phyloP scores from a whole-genome alignment of 1,140 invertebrate genomes.

The Nautilus pompilius region DNA sequence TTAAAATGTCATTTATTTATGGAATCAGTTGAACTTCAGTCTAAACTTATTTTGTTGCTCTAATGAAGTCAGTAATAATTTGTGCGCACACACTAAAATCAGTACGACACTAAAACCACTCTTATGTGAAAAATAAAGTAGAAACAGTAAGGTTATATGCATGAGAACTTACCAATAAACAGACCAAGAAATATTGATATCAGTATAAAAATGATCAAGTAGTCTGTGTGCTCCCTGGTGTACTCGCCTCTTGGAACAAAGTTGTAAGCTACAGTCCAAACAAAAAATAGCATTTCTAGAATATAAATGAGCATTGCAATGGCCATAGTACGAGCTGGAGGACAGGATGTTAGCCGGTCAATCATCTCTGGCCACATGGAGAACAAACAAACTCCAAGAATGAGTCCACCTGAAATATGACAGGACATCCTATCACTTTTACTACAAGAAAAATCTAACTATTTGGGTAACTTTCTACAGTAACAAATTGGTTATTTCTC shows the following conservation, averaged over 20 bases:
- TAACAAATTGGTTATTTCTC: too few relatives aligned
- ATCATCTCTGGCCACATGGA: slow-evolving; percentile 49
- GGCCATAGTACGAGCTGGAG: slow-evolving; percentile 39
- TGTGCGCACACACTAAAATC: too few relatives aligned
- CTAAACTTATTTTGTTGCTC: too few relatives aligned
- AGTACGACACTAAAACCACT: too few relatives aligned
- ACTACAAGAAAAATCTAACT: not conserved
- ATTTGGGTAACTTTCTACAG: too few relatives aligned
- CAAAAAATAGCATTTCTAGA: slow-evolving; percentile 50
- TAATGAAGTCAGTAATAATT: too few relatives aligned
- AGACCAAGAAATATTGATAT: slow-evolving; percentile 31
- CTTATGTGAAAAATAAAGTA: too few relatives aligned
- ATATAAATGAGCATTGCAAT: slow-evolving; percentile 47
- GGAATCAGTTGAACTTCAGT: too few relatives aligned
- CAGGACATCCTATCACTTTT: not conserved
- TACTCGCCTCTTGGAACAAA: slow-evolving; percentile 55
- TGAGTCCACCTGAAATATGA: slow-evolving; percentile 36
- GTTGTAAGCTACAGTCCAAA: slow-evolving; percentile 56
- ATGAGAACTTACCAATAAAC: slow-evolving; percentile 28
- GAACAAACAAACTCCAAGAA: slow-evolving; percentile 46
- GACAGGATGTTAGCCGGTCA: slow-evolving; percentile 36
- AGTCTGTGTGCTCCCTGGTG: slow-evolving; percentile 52
- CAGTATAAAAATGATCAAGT: slow-evolving; percentile 41
- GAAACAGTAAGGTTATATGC: not conserved
- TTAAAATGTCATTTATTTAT: too few relatives aligned